Percentiles rank a stretch among this genome's conserved stretches.
These are phyloP conservation scores for Lepeophtheirus nordmannii DNA, from an alignment of 2,888 invertebrate species.

Conservation along the genomic window DNA sequence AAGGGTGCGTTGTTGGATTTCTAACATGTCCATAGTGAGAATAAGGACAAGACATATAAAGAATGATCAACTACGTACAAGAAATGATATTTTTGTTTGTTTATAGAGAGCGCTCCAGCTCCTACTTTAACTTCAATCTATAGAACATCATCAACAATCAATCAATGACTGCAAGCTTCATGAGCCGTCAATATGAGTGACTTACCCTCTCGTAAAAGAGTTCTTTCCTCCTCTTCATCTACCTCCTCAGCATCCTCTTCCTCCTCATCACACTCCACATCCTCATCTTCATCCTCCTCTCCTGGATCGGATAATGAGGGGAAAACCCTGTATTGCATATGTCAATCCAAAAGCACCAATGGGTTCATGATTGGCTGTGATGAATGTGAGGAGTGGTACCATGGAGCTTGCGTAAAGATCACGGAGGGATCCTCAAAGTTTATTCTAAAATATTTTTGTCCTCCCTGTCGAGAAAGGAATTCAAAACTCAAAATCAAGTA, in stretches of 20 bases:
- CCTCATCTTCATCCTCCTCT: neutral
- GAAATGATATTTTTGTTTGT: too few relatives aligned
- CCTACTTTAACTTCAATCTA: too few relatives aligned
- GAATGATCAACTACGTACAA: too few relatives aligned
- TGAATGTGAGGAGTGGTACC: conserved; percentile 95
- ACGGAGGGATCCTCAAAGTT: conserved; percentile 80
- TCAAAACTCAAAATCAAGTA: conserved; percentile 45
- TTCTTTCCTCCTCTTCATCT: conserved; percentile 7
- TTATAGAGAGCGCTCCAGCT: too few relatives aligned
- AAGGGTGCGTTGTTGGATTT: too few relatives aligned
- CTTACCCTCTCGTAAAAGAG: neutral
- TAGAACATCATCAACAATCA: too few relatives aligned
- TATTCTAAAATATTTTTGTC: conserved; percentile 82
- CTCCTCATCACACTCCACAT: neutral
- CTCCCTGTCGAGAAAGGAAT: conserved; percentile 63
- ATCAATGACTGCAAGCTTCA: too few relatives aligned
- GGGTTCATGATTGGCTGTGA: conserved; percentile 97
- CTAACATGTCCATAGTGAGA: too few relatives aligned
- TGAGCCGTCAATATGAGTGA: neutral
- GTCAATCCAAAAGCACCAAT: conserved; percentile 77
- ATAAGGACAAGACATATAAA: too few relatives aligned
- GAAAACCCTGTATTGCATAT: conserved; percentile 66
- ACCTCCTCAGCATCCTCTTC: neutral
- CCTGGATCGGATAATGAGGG: neutral
- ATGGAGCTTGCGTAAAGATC: conserved; percentile 90